These are phyloP conservation scores for Meloidogyne chitwoodi DNA, from an alignment of 1,140 invertebrate species.

Conservation along the genomic window DNA sequence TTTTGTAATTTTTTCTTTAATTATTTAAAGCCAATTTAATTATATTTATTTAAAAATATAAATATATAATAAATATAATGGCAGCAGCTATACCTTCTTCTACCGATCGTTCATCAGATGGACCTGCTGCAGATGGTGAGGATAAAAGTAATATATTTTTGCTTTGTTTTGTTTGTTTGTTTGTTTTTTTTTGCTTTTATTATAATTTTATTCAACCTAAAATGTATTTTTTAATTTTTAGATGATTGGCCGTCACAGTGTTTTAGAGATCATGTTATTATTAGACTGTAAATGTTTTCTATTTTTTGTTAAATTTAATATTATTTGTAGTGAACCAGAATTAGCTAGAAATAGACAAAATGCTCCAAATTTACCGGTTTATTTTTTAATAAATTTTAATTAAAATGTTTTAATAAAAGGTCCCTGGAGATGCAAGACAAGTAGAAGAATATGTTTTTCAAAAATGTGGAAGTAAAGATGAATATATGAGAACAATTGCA, in stretches of 20 bases:
- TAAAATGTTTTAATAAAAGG: conserved; percentile 19
- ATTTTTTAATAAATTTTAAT: not conserved
- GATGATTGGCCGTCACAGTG: conserved; percentile 58
- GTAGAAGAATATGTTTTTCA: conserved; percentile 60
- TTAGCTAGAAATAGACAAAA: conserved; percentile 59
- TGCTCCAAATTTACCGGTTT: conserved; percentile 50
- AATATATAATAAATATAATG: not conserved
- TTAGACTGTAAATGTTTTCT: conserved; percentile 50
- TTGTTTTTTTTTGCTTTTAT: too few relatives aligned
- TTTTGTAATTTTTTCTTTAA: too few relatives aligned
- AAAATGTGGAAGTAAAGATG: conserved; percentile 57
- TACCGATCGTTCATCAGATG: not conserved
- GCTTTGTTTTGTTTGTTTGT: too few relatives aligned
- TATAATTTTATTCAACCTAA: too few relatives aligned
- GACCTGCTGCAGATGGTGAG: conserved; percentile 30
- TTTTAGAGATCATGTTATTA: conserved; percentile 58
- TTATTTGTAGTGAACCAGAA: conserved; percentile 54
- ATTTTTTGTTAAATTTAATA: not conserved
- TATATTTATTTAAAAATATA: too few relatives aligned
- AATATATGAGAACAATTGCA: conserved; percentile 59
- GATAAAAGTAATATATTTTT: too few relatives aligned
- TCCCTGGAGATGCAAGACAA: conserved; percentile 57
- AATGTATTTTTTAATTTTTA: not conserved
- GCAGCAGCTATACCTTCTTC: not conserved
- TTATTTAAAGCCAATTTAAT: too few relatives aligned